Conservation (phyloP, 2,888 invertebrate genomes). For the Philaethria dido region DNA sequence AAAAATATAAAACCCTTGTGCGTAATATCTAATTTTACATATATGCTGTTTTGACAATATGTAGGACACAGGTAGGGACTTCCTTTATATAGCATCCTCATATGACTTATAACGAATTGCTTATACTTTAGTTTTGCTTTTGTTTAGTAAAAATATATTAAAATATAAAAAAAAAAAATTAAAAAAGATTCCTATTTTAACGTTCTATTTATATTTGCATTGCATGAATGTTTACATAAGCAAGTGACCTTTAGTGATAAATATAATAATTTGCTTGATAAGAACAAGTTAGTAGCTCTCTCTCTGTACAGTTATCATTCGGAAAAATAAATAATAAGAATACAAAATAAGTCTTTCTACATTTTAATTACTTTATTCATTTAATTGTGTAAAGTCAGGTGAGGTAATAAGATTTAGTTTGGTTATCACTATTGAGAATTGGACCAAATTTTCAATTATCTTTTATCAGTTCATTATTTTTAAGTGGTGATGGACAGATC, state of each 20-base stretch:
- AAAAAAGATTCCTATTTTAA: too few relatives aligned
- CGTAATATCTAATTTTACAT: too few relatives aligned
- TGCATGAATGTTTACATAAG: conserved; percentile 1
- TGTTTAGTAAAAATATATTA: too few relatives aligned
- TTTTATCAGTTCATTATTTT: conserved; percentile 61
- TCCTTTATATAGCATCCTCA: too few relatives aligned
- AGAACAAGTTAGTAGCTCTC: neutral
- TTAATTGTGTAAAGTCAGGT: neutral
- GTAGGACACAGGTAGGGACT: too few relatives aligned
- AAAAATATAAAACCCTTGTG: too few relatives aligned
- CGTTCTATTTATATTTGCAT: neutral
- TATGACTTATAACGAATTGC: too few relatives aligned
- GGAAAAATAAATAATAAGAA: neutral
- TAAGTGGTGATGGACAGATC: conserved; percentile 50
- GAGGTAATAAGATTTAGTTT: too few relatives aligned
- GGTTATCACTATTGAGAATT: too few relatives aligned
- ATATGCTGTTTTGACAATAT: too few relatives aligned
- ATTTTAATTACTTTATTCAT: neutral
- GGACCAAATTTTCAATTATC: conserved; percentile 23
- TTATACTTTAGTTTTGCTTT: too few relatives aligned
- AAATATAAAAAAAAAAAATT: too few relatives aligned
- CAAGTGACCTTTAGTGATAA: conserved; percentile 25
- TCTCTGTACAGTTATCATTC: neutral
- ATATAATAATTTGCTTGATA: conserved; percentile 8
- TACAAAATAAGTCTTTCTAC: neutral